phyloP scores from a whole-genome alignment of 2,797 vertebrate genomes.

The Pachyuromys duprasi region DNA sequence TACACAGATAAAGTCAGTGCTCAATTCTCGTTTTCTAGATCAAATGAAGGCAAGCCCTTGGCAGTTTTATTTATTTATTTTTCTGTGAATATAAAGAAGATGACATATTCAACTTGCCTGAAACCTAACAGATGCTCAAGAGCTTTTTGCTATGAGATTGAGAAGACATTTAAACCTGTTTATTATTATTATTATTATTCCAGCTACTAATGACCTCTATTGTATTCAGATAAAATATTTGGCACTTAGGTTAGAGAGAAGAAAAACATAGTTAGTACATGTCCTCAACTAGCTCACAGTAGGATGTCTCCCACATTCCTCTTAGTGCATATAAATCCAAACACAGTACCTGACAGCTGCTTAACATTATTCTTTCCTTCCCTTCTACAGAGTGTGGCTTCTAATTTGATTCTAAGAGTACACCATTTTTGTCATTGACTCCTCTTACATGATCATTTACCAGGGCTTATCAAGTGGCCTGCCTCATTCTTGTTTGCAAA shows the following conservation, averaged over 20 bases:
- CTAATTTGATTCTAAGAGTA: constrained; percentile 17
- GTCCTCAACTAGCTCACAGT: not conserved
- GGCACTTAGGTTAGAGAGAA: constrained; percentile 38
- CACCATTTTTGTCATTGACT: constrained; percentile 43
- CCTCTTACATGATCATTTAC: constrained; percentile 2
- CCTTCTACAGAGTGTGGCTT: constrained; percentile 12
- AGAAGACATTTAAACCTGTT: constrained; percentile 37
- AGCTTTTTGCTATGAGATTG: not conserved
- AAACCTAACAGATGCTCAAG: constrained; percentile 16
- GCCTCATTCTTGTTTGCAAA: constrained; percentile 59
- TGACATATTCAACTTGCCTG: not conserved
- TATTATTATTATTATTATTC: constrained; percentile 46
- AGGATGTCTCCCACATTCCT: constrained; percentile 7
- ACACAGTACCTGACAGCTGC: not conserved
- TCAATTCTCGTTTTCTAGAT: constrained; percentile 49
- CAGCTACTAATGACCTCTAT: constrained; percentile 9
- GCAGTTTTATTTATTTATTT: constrained; percentile 29
- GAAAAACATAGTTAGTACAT: not conserved
- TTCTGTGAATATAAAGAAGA: constrained; percentile 18
- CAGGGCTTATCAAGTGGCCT: constrained; percentile 24
- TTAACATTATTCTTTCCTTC: not conserved
- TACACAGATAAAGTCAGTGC: not conserved
- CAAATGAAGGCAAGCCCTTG: not conserved
- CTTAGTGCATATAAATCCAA: not conserved
- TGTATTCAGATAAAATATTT: not conserved